A percentile compares a stretch with the other conserved stretches of the same genome.
Conservation (phyloP, 2,797 vertebrate species). For the Hoplostethus atlanticus region DNA sequence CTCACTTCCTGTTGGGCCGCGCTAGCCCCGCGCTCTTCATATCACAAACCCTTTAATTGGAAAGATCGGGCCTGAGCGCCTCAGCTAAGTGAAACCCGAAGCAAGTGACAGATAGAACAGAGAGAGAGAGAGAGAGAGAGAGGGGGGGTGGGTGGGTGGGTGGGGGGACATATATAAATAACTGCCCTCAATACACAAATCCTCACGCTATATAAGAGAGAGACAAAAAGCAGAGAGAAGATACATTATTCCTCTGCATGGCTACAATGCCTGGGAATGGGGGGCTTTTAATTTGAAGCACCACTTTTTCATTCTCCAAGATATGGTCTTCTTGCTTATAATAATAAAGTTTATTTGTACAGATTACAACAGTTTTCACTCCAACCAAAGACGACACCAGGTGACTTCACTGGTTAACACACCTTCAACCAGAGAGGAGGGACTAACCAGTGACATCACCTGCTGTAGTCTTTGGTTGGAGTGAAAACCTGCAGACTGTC, state of each 20-base stretch:
- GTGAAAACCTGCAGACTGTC: no score
- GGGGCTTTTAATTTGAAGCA: slow-evolving; percentile 6
- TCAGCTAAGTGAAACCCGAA: slow-evolving; percentile 41
- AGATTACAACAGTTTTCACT: no score
- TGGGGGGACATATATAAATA: slow-evolving; percentile 69
- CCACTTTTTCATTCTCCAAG: neutral
- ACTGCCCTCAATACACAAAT: slow-evolving; percentile 67
- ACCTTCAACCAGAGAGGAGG: no score
- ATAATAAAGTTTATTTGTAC: neutral
- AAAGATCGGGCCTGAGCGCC: slow-evolving; percentile 44
- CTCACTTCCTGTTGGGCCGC: slow-evolving; percentile 60
- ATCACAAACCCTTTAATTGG: slow-evolving; percentile 68
- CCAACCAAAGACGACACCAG: no score
- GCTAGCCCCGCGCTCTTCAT: slow-evolving; percentile 26
- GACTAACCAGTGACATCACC: no score
- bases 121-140: neutral
- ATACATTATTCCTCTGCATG: neutral
- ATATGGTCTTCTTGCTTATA: neutral
- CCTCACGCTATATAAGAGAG: slow-evolving; percentile 31
- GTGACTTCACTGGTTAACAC: no score
- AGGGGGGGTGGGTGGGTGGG: neutral
- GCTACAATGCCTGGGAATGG: slow-evolving; percentile 4
- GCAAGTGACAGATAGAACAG: slow-evolving; percentile 39
- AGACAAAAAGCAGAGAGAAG: slow-evolving; percentile 2
- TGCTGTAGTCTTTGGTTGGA: no score